Base-by-base conservation (phyloP, 2,888 invertebrate species). In the Pycnomerus fuliginosus region DNA sequence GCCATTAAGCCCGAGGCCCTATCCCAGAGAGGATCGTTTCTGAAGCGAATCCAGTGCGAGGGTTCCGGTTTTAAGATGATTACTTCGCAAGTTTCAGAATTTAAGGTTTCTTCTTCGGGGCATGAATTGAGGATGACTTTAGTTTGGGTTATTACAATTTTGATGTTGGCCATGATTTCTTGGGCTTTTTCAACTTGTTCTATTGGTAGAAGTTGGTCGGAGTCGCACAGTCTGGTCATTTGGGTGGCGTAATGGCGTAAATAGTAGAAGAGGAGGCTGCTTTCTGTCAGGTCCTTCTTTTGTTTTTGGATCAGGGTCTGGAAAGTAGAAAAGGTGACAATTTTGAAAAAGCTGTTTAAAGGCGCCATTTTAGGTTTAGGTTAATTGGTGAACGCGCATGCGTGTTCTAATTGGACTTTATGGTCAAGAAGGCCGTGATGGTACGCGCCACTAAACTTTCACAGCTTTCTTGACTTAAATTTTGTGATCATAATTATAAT, bases 121-220 rank as follows among this genome's bases (percentile, higher is more conserved):
- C 80, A 80, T 46, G 80, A 80, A 57, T 83, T 77, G 1, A 91
- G 64, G 12, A 90, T 71, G 1, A 87, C 67, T 41, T 75, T 70
- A 56, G 85, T 82, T 62, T 92, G 90, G 51, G 84, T 81, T 14
- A 88, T 69, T 5, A 82, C 73, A 40, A 80, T 73, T 23, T 74
- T 68, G 3, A 75, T 62, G 37, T 77, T 75, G 1, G 76, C 75
- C 44, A 80, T 36, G 2, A 10, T 14, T 16, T 14, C 23, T 24
- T 37, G 25, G 5, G 34, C 22, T 11, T 33, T 33, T 24, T 16
- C 29, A 8, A 29, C 20, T 15, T 11, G 12, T 13, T 20, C 17
- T 58, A 39, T 45, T 12, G 50, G 52, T 13, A 68, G 35, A 37
- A 62, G 61, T 17, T 60, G 48, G 33, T 57, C 55, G 3, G 60